These are phyloP conservation scores for Drosophila parvula DNA, from an alignment of 1,140 invertebrate species.

Conservation along the genomic window DNA sequence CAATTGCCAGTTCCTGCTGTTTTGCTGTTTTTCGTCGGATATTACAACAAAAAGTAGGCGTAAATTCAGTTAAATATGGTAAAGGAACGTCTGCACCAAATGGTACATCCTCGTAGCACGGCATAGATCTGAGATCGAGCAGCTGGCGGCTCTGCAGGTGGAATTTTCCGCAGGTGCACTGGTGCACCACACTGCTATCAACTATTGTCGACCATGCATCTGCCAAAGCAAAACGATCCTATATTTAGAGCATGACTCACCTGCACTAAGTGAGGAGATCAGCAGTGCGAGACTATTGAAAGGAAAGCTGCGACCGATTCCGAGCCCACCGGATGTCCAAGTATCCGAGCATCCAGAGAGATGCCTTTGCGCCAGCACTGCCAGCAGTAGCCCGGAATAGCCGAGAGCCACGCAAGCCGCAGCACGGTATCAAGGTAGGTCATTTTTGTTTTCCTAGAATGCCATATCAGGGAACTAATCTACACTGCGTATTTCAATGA, in stretches of 20 bases:
- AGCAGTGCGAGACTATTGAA: not conserved
- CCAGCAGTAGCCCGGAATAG: conserved; percentile 25
- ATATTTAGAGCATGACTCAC: conserved; percentile 41
- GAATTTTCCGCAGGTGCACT: conserved; percentile 8
- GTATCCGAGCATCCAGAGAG: conserved; percentile 12
- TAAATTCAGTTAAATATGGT: conserved; percentile 12
- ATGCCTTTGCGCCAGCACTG: conserved; percentile 33
- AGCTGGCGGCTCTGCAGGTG: conserved; percentile 5
- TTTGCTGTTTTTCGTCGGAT: conserved; percentile 22
- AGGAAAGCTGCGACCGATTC: not conserved
- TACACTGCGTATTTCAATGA: not conserved
- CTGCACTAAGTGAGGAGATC: conserved; percentile 1
- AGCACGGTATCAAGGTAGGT: conserved; percentile 43
- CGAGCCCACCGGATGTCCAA: conserved; percentile 29
- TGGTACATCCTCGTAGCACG: not conserved
- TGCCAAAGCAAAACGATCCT: conserved; percentile 13
- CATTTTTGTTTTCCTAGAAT: not conserved
- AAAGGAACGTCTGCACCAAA: not conserved
- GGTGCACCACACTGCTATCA: conserved; percentile 27
- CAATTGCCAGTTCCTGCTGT: conserved; percentile 24
- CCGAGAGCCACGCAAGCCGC: conserved; percentile 38
- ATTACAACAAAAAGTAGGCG: not conserved
- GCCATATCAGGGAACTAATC: not conserved
- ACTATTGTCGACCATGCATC: conserved; percentile 24
- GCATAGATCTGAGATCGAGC: not conserved